These are phyloP conservation scores for Hyphantria cunea DNA, from an alignment of 1,140 invertebrate species.

Conservation along the genomic window DNA sequence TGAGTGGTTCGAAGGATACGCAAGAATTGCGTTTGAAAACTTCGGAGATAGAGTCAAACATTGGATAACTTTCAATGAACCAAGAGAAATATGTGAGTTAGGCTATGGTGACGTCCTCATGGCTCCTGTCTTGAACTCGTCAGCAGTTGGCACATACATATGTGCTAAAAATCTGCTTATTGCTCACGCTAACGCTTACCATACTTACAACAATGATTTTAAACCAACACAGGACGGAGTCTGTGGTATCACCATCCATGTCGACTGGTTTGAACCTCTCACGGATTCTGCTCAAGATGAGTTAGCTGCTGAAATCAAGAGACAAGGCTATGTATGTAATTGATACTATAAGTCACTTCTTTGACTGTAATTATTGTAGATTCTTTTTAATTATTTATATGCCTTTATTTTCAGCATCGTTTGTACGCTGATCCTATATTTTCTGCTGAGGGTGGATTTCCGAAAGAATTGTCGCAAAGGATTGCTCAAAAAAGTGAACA, in stretches of 20 bases:
- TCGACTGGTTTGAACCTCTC: conserved; percentile 80
- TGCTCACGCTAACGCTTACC: conserved; percentile 82
- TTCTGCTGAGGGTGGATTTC: conserved; percentile 83
- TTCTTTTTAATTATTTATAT: no score
- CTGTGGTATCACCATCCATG: conserved; percentile 82
- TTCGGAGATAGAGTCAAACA: conserved; percentile 79
- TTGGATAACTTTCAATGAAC: conserved; percentile 81
- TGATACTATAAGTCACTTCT: not conserved
- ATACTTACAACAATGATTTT: conserved; percentile 62
- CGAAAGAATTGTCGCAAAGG: conserved; percentile 78
- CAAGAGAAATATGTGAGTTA: conserved; percentile 60
- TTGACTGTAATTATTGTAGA: no score
- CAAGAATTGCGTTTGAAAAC: conserved; percentile 71
- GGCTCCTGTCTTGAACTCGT: conserved; percentile 52
- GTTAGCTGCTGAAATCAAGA: conserved; percentile 72
- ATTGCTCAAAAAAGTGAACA: conserved; percentile 79
- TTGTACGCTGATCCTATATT: conserved; percentile 83
- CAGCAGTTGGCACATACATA: conserved; percentile 69
- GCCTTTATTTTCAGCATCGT: no score
- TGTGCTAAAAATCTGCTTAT: conserved; percentile 82
- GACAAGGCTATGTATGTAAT: conserved; percentile 44
- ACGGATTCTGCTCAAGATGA: conserved; percentile 73
- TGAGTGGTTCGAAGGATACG: conserved; percentile 82
- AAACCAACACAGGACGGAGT: conserved; percentile 55
- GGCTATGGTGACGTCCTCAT: conserved; percentile 69